A percentile compares a stretch with the other conserved stretches of the same genome.
Evolutionary conservation across 2,888 invertebrate genomes (phyloP).

Genomic region (Pterobdella sp.): DNA sequence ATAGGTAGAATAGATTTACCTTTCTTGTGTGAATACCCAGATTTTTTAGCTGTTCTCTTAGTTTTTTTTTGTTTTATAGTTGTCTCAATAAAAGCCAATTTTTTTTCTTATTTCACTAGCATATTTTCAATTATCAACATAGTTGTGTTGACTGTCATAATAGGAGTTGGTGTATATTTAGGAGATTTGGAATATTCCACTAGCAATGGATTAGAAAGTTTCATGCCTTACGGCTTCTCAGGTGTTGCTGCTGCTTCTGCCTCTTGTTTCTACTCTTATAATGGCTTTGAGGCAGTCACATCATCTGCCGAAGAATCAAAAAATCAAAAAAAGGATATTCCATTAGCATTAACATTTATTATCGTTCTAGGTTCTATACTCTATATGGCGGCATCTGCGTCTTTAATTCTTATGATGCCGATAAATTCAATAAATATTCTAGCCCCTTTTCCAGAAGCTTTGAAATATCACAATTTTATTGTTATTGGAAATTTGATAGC

Average conservation of each 20-base stretch:
- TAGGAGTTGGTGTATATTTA: slow-evolving; percentile 67
- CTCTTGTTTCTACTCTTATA: slow-evolving; percentile 51
- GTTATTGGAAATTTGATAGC: slow-evolving; percentile 45
- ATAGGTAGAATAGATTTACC: slow-evolving; percentile 39
- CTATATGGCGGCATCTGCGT: slow-evolving; percentile 44
- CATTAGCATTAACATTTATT: slow-evolving; percentile 47
- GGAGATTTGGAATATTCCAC: slow-evolving; percentile 76
- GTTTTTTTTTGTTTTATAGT: slow-evolving; percentile 53
- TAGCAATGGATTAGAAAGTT: slow-evolving; percentile 43
- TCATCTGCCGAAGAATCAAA: slow-evolving; percentile 51
- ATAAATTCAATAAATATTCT: slow-evolving; percentile 41
- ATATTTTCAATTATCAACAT: slow-evolving; percentile 47
- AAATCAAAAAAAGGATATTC: slow-evolving; percentile 48
- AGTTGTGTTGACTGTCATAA: slow-evolving; percentile 47
- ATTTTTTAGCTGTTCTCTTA: slow-evolving; percentile 48
- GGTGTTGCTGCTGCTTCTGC: slow-evolving; percentile 50
- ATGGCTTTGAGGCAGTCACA: slow-evolving; percentile 50
- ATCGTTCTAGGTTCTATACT: slow-evolving; percentile 44
- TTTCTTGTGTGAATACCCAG: slow-evolving; percentile 44
- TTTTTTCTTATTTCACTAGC: slow-evolving; percentile 49
- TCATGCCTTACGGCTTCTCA: slow-evolving; percentile 43
- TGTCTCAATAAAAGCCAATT: slow-evolving; percentile 38
- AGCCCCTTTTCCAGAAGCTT: slow-evolving; percentile 46
- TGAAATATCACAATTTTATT: slow-evolving; percentile 40
- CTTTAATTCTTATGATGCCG: slow-evolving; percentile 46